A percentile compares a stretch with the other conserved stretches of the same genome.
These are phyloP conservation scores for Cryptocephalus primarius DNA, from an alignment of 2,888 invertebrate genomes.

Conservation along the genomic window DNA sequence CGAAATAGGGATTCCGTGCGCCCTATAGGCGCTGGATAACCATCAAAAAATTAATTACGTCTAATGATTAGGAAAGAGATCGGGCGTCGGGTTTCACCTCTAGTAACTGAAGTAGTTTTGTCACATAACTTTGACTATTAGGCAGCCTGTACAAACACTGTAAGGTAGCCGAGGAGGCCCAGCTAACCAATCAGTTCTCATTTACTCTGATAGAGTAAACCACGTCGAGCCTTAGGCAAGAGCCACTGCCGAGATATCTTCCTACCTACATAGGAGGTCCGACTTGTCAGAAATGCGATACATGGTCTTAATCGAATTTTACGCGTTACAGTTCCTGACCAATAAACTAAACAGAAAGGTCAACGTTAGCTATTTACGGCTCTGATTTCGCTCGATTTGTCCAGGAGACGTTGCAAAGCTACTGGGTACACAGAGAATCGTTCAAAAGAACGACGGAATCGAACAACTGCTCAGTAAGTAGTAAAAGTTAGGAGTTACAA, in stretches of 20 bases:
- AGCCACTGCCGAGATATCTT: conserved; percentile 16
- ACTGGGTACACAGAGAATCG: neutral
- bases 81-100: conserved; percentile 1
- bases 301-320: conserved; percentile 35
- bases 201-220: no score
- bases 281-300: conserved; percentile 33
- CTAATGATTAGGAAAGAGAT: no score
- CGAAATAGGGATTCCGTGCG: no score
- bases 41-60: no score
- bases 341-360: conserved; percentile 11
- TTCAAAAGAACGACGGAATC: no score
- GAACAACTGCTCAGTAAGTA: no score
- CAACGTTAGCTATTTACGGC: conserved; percentile 11
- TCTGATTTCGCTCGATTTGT: conserved; percentile 9
- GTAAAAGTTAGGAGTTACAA: no score
- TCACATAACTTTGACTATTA: conserved; percentile 22
- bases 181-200: conserved; percentile 2
- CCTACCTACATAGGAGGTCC: conserved; percentile 32
- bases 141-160: conserved; percentile 22
- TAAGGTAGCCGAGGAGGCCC: conserved; percentile 20
- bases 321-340: conserved; percentile 31
- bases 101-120: conserved; percentile 21
- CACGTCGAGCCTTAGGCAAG: no score
- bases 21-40: no score
- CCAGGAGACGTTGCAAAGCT: conserved; percentile 9